Conservation (phyloP, 2,113 vertebrate species). For the Oceanites oceanicus region DNA sequence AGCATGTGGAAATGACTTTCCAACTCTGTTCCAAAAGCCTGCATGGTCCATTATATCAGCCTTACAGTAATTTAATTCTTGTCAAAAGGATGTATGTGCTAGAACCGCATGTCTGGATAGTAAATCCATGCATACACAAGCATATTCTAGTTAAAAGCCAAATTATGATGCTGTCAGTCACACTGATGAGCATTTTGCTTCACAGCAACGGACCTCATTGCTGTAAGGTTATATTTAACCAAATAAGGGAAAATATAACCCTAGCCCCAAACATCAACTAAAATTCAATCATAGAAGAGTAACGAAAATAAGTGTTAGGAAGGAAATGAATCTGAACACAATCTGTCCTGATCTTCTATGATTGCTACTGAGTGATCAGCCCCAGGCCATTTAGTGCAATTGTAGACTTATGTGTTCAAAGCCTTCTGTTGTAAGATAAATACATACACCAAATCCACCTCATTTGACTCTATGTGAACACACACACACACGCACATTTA, state of each 20-base stretch:
- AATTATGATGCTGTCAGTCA: neutral
- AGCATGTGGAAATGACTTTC: neutral
- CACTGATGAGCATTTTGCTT: neutral
- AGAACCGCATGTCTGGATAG: neutral
- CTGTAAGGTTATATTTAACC: neutral
- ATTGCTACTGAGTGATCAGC: neutral
- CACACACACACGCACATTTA: rapidly evolving
- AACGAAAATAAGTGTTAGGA: neutral
- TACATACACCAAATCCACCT: neutral
- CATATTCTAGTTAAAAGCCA: neutral
- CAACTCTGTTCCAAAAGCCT: neutral
- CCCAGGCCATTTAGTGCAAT: neutral
- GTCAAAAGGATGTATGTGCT: neutral
- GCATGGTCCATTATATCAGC: neutral
- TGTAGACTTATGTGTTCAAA: neutral
- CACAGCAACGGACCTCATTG: neutral
- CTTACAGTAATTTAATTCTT: neutral
- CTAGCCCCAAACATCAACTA: neutral
- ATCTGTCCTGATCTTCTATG: neutral
- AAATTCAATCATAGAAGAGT: neutral
- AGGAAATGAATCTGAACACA: neutral
- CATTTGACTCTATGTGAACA: neutral
- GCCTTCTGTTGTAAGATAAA: neutral
- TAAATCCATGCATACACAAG: neutral
- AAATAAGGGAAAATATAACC: neutral